Percentiles rank a stretch among this genome's conserved stretches.
phyloP scores from a whole-genome alignment of 2,113 vertebrate genomes.

The Albula glossodonta region DNA sequence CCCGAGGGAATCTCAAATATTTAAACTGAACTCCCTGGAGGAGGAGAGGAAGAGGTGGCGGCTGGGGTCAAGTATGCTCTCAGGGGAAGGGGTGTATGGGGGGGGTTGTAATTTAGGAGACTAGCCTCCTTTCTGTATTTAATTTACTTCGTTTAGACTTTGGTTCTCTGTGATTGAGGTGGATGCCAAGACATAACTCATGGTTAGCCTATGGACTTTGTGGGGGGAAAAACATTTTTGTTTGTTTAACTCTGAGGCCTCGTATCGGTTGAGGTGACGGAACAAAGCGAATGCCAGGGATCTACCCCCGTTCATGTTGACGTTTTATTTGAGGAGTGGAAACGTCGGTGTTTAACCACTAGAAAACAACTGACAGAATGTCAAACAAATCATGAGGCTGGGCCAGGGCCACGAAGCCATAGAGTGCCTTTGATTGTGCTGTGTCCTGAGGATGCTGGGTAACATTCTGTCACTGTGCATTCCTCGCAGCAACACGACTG shows the following conservation, averaged over 20 bases:
- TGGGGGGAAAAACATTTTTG: too few relatives aligned
- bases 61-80: slow-evolving; percentile 1
- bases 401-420: background rate
- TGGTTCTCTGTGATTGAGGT: background rate
- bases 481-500: slow-evolving; percentile 48
- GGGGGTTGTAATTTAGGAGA: background rate
- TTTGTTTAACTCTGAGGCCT: too few relatives aligned
- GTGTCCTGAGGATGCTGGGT: background rate
- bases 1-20: background rate
- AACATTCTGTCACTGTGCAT: background rate
- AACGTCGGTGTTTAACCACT: background rate
- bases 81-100: background rate
- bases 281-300: background rate
- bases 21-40: background rate
- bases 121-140: background rate
- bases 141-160: background rate
- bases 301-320: background rate
- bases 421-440: background rate
- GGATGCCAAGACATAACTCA: background rate
- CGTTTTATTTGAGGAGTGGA: background rate
- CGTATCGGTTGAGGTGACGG: too few relatives aligned
- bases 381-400: background rate
- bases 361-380: background rate
- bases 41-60: background rate
- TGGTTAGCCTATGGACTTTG: background rate